phyloP scores from a whole-genome alignment of 35 echinoderm and acorn worm species.

The Apostichopus californicus region DNA sequence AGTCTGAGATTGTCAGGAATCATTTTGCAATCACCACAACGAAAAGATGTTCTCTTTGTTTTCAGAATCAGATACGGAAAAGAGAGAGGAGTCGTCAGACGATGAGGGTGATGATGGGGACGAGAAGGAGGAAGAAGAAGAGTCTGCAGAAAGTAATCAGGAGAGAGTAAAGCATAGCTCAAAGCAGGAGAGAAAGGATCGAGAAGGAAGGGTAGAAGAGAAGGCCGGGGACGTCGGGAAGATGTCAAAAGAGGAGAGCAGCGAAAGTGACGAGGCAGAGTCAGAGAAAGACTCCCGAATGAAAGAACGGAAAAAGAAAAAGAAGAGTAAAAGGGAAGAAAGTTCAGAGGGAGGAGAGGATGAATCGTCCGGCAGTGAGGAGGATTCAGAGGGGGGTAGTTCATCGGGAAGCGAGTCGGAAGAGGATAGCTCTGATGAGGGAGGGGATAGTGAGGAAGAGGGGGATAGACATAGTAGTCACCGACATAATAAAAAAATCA shows the following conservation, averaged over 20 bases:
- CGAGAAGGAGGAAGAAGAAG: slow-evolving; percentile 23
- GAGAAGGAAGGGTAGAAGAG: background rate
- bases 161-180: background rate
- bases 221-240: background rate
- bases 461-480: background rate
- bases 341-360: slow-evolving; percentile 13
- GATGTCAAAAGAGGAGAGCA: background rate
- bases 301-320: slow-evolving; percentile 6
- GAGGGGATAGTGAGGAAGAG: background rate
- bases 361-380: background rate
- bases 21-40: background rate
- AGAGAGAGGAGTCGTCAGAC: slow-evolving; percentile 8
- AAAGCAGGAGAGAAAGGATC: background rate
- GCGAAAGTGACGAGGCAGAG: slow-evolving; percentile 19
- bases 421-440: slow-evolving; percentile 5
- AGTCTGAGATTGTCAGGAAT: background rate
- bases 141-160: background rate
- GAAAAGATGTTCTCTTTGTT: background rate
- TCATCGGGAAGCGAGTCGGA: background rate
- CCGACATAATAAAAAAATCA: background rate
- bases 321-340: slow-evolving; percentile 8
- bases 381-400: slow-evolving; percentile 21
- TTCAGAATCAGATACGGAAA: slow-evolving; percentile 33
- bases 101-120: background rate
- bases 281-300: background rate